Base-by-base conservation (phyloP, 2,888 invertebrate species). In the Alcis repandata region DNA sequence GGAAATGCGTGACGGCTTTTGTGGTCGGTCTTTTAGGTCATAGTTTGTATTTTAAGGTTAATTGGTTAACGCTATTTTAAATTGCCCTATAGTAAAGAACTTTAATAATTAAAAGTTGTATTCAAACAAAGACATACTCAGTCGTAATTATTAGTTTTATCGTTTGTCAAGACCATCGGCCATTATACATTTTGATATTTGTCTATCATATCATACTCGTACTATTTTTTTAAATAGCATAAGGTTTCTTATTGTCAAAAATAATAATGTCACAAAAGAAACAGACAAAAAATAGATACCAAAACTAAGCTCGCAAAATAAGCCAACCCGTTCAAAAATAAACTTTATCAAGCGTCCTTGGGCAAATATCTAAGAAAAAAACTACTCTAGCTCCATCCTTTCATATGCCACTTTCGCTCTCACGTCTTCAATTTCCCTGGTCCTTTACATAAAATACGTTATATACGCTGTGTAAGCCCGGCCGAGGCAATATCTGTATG, bases 401-500 rank as follows among this genome's bases (percentile, higher is more conserved):
- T 65, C 60, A 52, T 59, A 60, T 59, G 38, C 64, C 40, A 60
- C 60, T 66, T 66, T 66, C 60, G 22, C 59, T 65, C 41, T 58
- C 60, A 40, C 60, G 17, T 60, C 60, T 61, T 52, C 60, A 66
- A 66, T 66, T 66, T 66, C 52, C 51, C 48, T 61, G 52, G 60
- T 59, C 63, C 60, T 70, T 69, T 67, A 67, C 64, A 65, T 69
- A 72, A 68, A 68, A 69, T 68, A 69, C 59, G 64, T 71, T 71
- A 67, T 67, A 59, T 68, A 67, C 60, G 59, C 27, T 49, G 40
- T 56, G 46, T 59, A 64, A 68, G 65, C 75, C 76, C 80, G 77
- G 79, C 83, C 76, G 77, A 78, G 67, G 84, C 82, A 87, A 87
- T 87, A 87, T 86, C 87, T 84, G 85, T 75, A 73, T 73, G 71